phyloP scores from a whole-genome alignment of 2,797 vertebrate genomes.

The Borostomias antarcticus region DNA sequence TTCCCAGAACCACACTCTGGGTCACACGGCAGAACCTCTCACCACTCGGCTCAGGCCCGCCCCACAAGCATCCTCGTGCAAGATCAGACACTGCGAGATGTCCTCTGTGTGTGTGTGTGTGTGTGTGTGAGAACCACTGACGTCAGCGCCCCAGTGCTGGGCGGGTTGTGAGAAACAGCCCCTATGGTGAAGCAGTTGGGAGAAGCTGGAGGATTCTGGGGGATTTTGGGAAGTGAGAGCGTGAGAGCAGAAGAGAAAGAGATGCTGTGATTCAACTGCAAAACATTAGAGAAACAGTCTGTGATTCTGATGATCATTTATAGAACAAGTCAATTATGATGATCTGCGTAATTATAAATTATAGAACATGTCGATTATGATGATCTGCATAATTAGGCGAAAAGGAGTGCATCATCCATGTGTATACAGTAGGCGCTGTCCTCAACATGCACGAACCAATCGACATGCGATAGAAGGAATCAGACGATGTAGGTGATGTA shows the following conservation, averaged over 20 bases:
- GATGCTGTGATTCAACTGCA: background rate
- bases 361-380: too few species aligned
- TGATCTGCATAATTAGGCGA: too few species aligned
- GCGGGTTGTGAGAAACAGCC: slow-evolving; percentile 29
- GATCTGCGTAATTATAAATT: too few species aligned
- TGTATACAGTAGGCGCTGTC: background rate
- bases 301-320: background rate
- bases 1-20: slow-evolving; percentile 42
- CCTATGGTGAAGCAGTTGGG: slow-evolving; percentile 25
- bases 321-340: too few species aligned
- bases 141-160: slow-evolving; percentile 34
- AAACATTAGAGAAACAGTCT: background rate
- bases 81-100: slow-evolving; percentile 52
- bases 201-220: slow-evolving; percentile 27
- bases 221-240: slow-evolving; percentile 13
- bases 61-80: slow-evolving; percentile 50
- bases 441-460: too few species aligned
- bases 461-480: too few species aligned
- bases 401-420: background rate
- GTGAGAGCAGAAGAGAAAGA: slow-evolving; percentile 7
- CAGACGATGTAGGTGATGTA: background rate
- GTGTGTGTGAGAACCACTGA: slow-evolving; percentile 25
- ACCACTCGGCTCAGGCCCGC: slow-evolving; percentile 48
- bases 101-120: slow-evolving; percentile 34
- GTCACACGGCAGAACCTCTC: slow-evolving; percentile 48